phyloP scores from a whole-genome alignment of 2,113 vertebrate genomes.

The Arenaria interpres region DNA sequence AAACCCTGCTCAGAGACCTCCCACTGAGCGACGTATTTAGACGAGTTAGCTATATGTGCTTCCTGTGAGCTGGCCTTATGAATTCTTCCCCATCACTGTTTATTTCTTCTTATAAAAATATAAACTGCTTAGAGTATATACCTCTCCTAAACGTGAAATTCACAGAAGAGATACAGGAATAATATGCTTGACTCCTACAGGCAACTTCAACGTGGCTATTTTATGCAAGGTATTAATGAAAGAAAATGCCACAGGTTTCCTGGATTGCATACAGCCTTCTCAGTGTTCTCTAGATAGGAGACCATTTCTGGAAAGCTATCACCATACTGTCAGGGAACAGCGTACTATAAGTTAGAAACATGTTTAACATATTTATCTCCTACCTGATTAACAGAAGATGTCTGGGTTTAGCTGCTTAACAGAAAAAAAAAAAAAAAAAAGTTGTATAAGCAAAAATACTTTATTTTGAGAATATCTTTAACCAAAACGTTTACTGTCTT shows the following conservation, averaged over 20 bases:
- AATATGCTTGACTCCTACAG: not conserved
- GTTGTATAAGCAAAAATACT: not conserved
- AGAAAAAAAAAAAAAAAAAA: not conserved
- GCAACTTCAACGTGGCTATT: not conserved
- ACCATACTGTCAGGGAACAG: not conserved
- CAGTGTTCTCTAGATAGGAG: not conserved
- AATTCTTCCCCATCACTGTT: not conserved
- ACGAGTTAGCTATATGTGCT: not conserved
- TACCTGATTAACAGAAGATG: not conserved
- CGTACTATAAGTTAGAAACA: not conserved
- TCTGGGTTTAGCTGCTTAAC: not conserved
- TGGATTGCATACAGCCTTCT: not conserved
- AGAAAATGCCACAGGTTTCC: not conserved
- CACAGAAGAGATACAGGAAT: not conserved
- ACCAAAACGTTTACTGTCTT: not conserved
- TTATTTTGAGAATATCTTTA: slow-evolving; percentile 47
- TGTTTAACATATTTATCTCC: not conserved
- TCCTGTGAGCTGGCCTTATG: not conserved
- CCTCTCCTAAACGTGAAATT: not conserved
- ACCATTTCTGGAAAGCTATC: not conserved
- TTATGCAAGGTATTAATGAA: not conserved
- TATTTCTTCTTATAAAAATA: not conserved
- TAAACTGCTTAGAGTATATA: not conserved
- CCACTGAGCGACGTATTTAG: not conserved
- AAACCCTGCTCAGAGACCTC: not conserved